These are phyloP conservation scores for Apodemus sylvaticus DNA, from an alignment of 2,113 vertebrate species.

Conservation along the genomic window DNA sequence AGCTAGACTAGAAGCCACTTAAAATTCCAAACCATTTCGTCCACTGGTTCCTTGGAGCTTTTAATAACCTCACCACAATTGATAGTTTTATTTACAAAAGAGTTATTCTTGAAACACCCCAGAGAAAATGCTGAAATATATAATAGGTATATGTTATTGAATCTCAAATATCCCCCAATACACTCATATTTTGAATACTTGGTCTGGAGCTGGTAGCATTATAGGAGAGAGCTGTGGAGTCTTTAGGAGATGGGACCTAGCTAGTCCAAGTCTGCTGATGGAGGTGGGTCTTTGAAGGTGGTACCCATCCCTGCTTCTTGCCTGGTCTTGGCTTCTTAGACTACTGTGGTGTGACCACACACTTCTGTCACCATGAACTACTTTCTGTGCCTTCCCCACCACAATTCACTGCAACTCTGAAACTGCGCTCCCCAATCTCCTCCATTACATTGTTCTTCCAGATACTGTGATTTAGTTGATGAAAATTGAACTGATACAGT, in stretches of 20 bases:
- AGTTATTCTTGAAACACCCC: background rate
- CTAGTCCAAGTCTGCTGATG: background rate
- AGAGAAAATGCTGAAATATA: background rate
- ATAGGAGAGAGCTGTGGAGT: background rate
- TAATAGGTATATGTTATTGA: background rate
- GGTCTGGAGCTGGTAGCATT: background rate
- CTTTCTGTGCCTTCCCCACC: background rate
- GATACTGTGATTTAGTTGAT: background rate
- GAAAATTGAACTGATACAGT: background rate
- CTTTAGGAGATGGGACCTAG: background rate
- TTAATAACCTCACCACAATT: background rate
- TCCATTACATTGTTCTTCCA: background rate
- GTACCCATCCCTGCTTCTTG: background rate
- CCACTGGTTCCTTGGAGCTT: background rate
- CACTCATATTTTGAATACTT: background rate
- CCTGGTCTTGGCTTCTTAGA: background rate
- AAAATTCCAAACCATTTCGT: background rate
- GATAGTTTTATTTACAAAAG: background rate
- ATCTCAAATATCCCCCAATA: background rate
- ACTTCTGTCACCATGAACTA: background rate
- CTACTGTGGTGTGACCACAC: background rate
- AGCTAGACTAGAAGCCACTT: background rate
- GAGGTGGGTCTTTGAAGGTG: background rate
- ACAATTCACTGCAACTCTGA: background rate
- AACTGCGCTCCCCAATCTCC: background rate